Evolutionary conservation across 2,888 invertebrate species (phyloP).

Genomic region (Octonoba sinensis): DNA sequence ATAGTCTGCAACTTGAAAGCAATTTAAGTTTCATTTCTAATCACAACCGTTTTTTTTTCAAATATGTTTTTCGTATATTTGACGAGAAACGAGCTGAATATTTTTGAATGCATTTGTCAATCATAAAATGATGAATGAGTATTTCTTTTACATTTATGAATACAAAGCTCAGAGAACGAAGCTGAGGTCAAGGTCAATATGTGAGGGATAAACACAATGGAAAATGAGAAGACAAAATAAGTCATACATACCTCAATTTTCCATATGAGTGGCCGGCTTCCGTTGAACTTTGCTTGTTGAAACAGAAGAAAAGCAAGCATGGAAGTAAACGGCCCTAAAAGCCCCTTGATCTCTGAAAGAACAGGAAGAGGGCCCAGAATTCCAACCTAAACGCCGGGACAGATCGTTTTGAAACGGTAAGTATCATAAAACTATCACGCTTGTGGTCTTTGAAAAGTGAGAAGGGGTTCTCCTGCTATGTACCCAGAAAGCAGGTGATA

Average conservation of each 20-base stretch:
- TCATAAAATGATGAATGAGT: too few relatives aligned
- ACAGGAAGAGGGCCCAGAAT: slow-evolving; percentile 51
- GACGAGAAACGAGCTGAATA: too few relatives aligned
- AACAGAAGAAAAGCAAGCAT: slow-evolving; percentile 14
- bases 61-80: too few relatives aligned
- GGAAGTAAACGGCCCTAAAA: neutral
- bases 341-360: slow-evolving; percentile 17
- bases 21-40: too few relatives aligned
- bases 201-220: neutral
- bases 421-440: slow-evolving; percentile 56
- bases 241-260: slow-evolving; percentile 37
- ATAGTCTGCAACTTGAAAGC: too few relatives aligned
- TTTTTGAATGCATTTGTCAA: too few relatives aligned
- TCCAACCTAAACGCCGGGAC: slow-evolving; percentile 44
- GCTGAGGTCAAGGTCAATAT: too few relatives aligned
- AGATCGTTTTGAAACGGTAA: slow-evolving; percentile 47
- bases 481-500: slow-evolving; percentile 36
- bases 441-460: slow-evolving; percentile 18
- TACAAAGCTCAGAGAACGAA: too few relatives aligned
- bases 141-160: too few relatives aligned
- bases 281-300: slow-evolving; percentile 13
- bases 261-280: slow-evolving; percentile 16
- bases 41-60: too few relatives aligned
- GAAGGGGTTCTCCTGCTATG: slow-evolving; percentile 30
- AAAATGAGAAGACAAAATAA: slow-evolving; percentile 1